Conservation (phyloP, 2,113 vertebrate genomes). For the Tetraodon nigroviridis region DNA sequence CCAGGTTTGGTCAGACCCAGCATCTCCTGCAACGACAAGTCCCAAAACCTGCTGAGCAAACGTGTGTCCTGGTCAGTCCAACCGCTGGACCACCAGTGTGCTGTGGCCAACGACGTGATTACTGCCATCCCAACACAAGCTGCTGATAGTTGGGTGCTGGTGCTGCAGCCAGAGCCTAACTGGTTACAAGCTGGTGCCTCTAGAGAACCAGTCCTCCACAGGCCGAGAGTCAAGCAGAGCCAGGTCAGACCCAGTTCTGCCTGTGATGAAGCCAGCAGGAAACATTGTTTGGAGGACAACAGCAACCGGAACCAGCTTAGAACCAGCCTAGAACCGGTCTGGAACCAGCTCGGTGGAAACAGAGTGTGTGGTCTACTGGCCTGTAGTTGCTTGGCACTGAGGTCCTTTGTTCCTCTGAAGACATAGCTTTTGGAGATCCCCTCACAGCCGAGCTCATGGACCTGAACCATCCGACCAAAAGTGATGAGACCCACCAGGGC, state of each 20-base stretch:
- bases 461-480: slow-evolving; percentile 97
- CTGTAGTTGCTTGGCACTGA: slow-evolving; percentile 95
- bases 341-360: slow-evolving; percentile 3
- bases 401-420: slow-evolving; percentile 94
- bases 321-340: not conserved
- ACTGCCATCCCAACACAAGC: too few species aligned
- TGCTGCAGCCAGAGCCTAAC: too few species aligned
- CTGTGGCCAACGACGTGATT: too few species aligned
- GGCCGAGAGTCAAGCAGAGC: too few species aligned
- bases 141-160: too few species aligned
- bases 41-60: rapidly evolving
- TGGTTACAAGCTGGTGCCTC: too few species aligned
- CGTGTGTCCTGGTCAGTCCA: not conserved
- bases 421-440: slow-evolving; percentile 98
- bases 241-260: too few species aligned
- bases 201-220: too few species aligned
- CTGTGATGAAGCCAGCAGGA: too few species aligned
- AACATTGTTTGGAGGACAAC: too few species aligned
- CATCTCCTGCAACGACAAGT: slow-evolving; percentile 83
- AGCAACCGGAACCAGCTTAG: too few species aligned
- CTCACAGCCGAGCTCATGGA: slow-evolving; percentile 96
- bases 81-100: too few species aligned
- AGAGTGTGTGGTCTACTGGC: slow-evolving; percentile 26
- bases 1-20: slow-evolving; percentile 87
- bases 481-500: slow-evolving; percentile 95